A percentile compares a stretch with the other conserved stretches of the same genome.
Conservation (phyloP, 2,113 vertebrate genomes). For the Bubo scandiacus region DNA sequence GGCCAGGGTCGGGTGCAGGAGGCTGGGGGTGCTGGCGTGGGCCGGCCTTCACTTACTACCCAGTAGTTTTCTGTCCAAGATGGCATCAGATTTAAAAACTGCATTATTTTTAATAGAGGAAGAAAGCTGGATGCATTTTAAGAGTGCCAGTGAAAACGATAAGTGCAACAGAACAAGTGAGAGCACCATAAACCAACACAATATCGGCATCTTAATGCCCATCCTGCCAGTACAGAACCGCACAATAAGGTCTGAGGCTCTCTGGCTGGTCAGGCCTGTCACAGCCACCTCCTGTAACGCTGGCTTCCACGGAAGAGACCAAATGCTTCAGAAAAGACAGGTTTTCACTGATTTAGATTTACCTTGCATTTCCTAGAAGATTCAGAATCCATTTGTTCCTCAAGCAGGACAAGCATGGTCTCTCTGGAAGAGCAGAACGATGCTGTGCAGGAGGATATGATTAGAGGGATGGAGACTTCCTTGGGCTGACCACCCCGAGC, state of each 20-base stretch:
- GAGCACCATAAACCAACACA: not conserved
- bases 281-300: accelerated
- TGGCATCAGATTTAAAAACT: not conserved
- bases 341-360: not conserved
- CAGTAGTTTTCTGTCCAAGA: not conserved
- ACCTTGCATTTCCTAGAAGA: not conserved
- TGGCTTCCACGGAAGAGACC: not conserved
- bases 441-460: not conserved
- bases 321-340: not conserved
- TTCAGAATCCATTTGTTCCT: not conserved
- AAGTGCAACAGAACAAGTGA: not conserved
- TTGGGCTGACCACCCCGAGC: not conserved
- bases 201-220: not conserved
- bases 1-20: too few species aligned
- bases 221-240: not conserved
- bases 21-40: too few species aligned
- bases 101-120: not conserved
- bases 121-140: not conserved
- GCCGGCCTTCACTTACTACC: not conserved
- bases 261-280: not conserved
- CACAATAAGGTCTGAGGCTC: not conserved
- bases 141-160: not conserved
- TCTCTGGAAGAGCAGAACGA: not conserved
- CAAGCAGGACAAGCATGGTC: accelerated
- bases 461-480: not conserved